A percentile compares a stretch with the other conserved stretches of the same genome.
These are phyloP conservation scores for Triplophysa tibetana DNA, from an alignment of 2,113 vertebrate species.

Conservation along the genomic window DNA sequence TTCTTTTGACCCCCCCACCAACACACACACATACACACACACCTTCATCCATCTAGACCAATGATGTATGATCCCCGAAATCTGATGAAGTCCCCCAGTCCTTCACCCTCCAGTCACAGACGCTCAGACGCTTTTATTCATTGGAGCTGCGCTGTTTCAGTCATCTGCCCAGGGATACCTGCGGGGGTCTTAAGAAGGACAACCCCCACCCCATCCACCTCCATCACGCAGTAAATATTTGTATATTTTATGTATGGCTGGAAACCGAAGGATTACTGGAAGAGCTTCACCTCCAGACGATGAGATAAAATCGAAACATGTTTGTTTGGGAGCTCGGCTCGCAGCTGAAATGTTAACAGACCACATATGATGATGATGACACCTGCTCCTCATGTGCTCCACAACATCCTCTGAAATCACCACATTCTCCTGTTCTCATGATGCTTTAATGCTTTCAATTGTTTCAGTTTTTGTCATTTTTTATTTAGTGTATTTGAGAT, in stretches of 20 bases:
- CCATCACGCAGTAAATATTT: slow-evolving; percentile 55
- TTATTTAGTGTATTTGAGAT: too few species aligned
- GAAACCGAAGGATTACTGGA: slow-evolving; percentile 55
- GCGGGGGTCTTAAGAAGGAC: neutral
- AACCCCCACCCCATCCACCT: slow-evolving; percentile 27
- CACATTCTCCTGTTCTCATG: too few species aligned
- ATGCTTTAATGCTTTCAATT: too few species aligned
- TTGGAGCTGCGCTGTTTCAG: neutral
- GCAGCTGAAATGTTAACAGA: slow-evolving; percentile 47
- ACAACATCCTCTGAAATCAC: neutral
- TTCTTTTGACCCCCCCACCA: slow-evolving; percentile 62
- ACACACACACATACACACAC: neutral
- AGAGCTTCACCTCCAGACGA: slow-evolving; percentile 53
- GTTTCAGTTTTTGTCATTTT: too few species aligned
- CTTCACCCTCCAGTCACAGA: slow-evolving; percentile 9
- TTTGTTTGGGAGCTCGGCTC: slow-evolving; percentile 46
- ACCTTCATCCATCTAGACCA: slow-evolving; percentile 62
- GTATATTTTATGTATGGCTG: slow-evolving; percentile 55
- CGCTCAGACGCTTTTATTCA: slow-evolving; percentile 12
- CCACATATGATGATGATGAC: slow-evolving; percentile 47
- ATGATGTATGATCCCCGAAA: slow-evolving; percentile 67
- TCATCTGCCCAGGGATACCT: neutral
- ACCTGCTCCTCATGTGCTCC: slow-evolving; percentile 45
- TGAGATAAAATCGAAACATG: slow-evolving; percentile 56
- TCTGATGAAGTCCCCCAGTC: slow-evolving; percentile 29